phyloP scores from a whole-genome alignment of 1,140 invertebrate genomes.

The Dufourea novaeangliae region DNA sequence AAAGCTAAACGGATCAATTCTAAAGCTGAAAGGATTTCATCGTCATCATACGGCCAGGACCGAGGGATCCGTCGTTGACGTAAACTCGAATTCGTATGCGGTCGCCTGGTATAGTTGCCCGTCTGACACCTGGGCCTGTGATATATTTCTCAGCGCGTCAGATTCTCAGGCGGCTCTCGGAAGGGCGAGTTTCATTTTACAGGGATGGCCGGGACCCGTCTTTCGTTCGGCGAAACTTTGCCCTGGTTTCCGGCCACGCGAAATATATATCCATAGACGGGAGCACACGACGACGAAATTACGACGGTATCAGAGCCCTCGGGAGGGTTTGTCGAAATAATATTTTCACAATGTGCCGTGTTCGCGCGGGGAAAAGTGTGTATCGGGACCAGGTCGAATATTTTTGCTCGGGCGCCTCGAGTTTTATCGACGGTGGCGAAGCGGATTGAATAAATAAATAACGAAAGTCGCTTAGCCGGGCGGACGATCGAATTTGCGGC shows the following conservation, averaged over 20 bases:
- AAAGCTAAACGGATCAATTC: constrained; percentile 33
- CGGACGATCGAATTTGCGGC: neutral
- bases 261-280: constrained; percentile 6
- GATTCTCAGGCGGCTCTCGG: constrained; percentile 44
- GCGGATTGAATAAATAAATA: constrained; percentile 32
- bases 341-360: constrained; percentile 26
- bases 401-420: neutral
- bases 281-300: constrained; percentile 10
- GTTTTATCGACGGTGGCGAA: neutral
- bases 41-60: neutral
- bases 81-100: constrained; percentile 48
- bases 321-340: constrained; percentile 15
- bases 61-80: constrained; percentile 17
- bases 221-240: constrained; percentile 31
- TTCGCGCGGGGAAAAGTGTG: neutral
- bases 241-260: constrained; percentile 14
- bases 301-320: neutral
- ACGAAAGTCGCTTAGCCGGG: neutral
- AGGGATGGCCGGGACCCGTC: neutral
- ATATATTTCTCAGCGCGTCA: constrained; percentile 20
- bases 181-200: constrained; percentile 47
- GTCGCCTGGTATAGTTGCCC: neutral
- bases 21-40: constrained; percentile 40
- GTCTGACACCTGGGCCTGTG: neutral
- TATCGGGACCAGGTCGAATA: neutral